Percentiles rank a stretch among this genome's conserved stretches.
phyloP scores from a whole-genome alignment of 2,888 invertebrate genomes.

The Magallana nippona region DNA sequence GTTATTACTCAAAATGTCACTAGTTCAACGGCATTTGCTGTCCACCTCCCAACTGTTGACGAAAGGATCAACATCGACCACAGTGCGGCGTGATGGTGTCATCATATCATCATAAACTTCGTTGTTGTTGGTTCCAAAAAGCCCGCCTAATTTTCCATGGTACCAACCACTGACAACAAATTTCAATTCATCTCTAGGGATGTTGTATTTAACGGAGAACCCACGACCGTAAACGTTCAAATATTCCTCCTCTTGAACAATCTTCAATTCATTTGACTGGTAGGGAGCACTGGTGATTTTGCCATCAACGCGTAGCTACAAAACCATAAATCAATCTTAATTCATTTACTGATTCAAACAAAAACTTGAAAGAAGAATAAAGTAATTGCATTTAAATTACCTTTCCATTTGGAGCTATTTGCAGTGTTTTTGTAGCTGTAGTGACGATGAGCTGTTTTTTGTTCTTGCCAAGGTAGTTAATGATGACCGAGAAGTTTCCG shows the following conservation, averaged over 20 bases:
- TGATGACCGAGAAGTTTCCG: conserved; percentile 85
- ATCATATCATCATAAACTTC: conserved; percentile 88
- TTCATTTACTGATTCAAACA: too few species aligned
- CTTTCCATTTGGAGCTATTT: conserved; percentile 48
- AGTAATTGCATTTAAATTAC: conserved; percentile 73
- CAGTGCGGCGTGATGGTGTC: conserved; percentile 42
- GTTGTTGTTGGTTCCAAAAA: conserved; percentile 94
- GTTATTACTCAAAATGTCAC: too few species aligned
- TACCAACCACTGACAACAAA: conserved; percentile 90
- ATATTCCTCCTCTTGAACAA: conserved; percentile 75
- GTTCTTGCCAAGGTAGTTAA: conserved; percentile 43
- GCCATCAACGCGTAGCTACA: conserved; percentile 82
- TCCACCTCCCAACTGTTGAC: conserved; percentile 47
- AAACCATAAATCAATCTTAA: not conserved
- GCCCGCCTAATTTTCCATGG: conserved; percentile 91
- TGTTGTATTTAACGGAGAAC: conserved; percentile 79
- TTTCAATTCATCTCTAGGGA: conserved; percentile 80
- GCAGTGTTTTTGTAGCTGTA: conserved; percentile 40
- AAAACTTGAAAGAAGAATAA: conserved; percentile 49
- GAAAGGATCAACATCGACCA: conserved; percentile 35
- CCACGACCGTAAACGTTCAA: conserved; percentile 81
- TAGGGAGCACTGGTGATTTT: conserved; percentile 85
- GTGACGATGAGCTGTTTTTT: conserved; percentile 46
- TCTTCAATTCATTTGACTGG: conserved; percentile 78
- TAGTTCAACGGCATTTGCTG: conserved; percentile 44